These are phyloP conservation scores for Tyrannus savana DNA, from an alignment of 2,113 vertebrate genomes.

Conservation along the genomic window DNA sequence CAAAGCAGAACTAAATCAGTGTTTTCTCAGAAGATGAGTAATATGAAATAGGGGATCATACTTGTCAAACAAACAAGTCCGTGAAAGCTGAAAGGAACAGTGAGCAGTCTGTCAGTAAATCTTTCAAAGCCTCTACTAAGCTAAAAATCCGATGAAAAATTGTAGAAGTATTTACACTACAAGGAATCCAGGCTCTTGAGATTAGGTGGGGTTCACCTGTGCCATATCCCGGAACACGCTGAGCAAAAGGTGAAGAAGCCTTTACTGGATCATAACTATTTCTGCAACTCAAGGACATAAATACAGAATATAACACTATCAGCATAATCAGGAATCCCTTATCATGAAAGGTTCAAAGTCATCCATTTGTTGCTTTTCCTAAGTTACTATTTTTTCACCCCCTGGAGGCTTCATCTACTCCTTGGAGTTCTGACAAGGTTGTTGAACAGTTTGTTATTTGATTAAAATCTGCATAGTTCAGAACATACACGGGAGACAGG, in stretches of 20 bases:
- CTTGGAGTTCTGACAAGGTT: background rate
- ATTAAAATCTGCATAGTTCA: background rate
- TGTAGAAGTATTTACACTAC: background rate
- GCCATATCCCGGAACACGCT: accelerated
- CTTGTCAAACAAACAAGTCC: background rate
- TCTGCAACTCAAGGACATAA: background rate
- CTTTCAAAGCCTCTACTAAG: background rate
- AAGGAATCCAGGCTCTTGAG: background rate
- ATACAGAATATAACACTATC: background rate
- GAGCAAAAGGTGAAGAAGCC: background rate
- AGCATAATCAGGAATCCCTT: constrained; percentile 41
- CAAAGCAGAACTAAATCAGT: background rate
- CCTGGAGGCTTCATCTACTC: background rate
- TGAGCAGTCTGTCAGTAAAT: background rate
- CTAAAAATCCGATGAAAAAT: background rate
- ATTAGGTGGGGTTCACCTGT: background rate
- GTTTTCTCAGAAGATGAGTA: background rate
- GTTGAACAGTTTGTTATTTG: background rate
- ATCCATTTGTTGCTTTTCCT: background rate
- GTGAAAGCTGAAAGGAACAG: background rate
- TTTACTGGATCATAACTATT: background rate
- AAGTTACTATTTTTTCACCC: background rate
- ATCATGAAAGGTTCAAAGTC: constrained; percentile 14
- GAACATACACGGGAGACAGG: background rate
- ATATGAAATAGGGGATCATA: background rate